Evolutionary conservation across 2,797 vertebrate genomes (phyloP).

Genomic region (Notamacropus eugenii): DNA sequence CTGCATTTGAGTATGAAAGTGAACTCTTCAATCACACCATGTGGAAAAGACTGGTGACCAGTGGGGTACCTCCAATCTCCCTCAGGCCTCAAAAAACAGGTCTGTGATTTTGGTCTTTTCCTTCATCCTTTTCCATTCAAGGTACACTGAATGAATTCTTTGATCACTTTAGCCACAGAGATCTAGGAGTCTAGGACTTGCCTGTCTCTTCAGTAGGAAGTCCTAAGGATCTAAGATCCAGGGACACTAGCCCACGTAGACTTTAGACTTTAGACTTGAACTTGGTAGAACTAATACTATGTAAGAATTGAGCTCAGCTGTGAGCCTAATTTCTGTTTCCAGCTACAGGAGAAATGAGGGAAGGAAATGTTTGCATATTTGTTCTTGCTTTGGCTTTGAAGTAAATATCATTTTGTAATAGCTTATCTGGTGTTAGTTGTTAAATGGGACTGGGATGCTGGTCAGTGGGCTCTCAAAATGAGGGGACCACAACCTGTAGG

Average conservation of each 20-base stretch:
- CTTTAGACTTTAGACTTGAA: neutral
- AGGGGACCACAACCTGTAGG: neutral
- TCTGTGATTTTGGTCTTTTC: neutral
- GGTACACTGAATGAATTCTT: neutral
- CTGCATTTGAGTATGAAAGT: too few relatives aligned
- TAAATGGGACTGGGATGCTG: neutral
- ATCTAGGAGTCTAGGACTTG: neutral
- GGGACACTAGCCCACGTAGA: neutral
- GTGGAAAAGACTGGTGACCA: neutral
- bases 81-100: neutral
- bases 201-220: neutral
- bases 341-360: neutral
- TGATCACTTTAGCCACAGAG: neutral
- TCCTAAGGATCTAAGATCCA: neutral
- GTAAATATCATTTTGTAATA: neutral
- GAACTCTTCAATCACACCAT: too few relatives aligned
- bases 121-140: neutral
- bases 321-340: neutral
- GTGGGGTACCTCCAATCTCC: neutral
- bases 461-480: neutral
- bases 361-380: neutral
- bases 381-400: neutral
- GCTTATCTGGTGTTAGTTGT: neutral
- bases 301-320: neutral
- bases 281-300: neutral